Percentiles rank a stretch among this genome's conserved stretches.
These are phyloP conservation scores for Agrotis ipsilon DNA, from an alignment of 2,888 invertebrate genomes.

Conservation along the genomic window DNA sequence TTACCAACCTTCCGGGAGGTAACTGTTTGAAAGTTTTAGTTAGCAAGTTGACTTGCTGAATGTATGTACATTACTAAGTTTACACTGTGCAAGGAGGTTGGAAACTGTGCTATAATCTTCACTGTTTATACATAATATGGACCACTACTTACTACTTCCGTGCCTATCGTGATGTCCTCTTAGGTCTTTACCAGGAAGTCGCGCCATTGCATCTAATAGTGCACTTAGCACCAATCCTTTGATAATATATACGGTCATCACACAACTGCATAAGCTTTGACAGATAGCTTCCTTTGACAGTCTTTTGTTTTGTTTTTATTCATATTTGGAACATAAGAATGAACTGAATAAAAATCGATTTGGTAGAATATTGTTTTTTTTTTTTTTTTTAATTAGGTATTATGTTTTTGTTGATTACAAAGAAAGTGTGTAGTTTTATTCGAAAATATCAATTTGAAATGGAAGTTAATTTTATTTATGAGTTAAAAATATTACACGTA, in stretches of 20 bases:
- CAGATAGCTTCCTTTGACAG: slow-evolving; percentile 14
- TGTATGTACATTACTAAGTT: neutral
- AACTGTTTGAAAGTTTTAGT: slow-evolving; percentile 31
- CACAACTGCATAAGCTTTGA: neutral
- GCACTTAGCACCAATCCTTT: slow-evolving; percentile 32
- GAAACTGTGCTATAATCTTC: neutral
- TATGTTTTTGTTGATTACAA: too few relatives aligned
- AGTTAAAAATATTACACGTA: too few relatives aligned
- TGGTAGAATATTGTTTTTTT: too few relatives aligned
- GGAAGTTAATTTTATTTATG: too few relatives aligned
- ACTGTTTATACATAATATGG: neutral
- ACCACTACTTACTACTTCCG: slow-evolving; percentile 1
- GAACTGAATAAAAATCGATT: neutral
- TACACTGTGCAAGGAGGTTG: slow-evolving; percentile 11
- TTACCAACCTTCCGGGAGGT: slow-evolving; percentile 11
- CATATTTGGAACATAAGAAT: neutral
- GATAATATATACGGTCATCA: neutral
- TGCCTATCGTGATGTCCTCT: neutral
- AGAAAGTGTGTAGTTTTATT: too few relatives aligned
- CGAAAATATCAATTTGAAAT: too few relatives aligned
- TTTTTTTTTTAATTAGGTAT: too few relatives aligned
- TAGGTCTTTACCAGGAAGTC: slow-evolving; percentile 26
- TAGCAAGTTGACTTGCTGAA: slow-evolving; percentile 32
- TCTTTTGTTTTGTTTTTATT: neutral
- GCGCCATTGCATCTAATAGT: slow-evolving; percentile 27